phyloP scores from a whole-genome alignment of 1,140 invertebrate genomes.

The Solenopsis invicta region DNA sequence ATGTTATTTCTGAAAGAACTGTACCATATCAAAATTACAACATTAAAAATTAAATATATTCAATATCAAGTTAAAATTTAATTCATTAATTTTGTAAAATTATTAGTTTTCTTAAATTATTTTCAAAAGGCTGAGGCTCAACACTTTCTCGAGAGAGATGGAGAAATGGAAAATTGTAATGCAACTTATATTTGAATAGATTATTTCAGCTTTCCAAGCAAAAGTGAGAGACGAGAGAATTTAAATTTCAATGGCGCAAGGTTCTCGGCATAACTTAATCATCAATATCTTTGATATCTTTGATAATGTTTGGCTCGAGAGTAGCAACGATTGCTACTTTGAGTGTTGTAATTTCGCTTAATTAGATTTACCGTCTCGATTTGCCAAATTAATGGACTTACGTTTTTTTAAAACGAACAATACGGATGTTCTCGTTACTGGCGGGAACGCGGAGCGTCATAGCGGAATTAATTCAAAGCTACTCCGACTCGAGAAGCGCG shows the following conservation, averaged over 20 bases:
- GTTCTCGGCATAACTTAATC: background rate
- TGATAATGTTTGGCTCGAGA: background rate
- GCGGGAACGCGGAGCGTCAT: background rate
- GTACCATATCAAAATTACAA: too few species aligned
- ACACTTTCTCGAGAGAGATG: background rate
- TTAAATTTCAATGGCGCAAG: slow-evolving; percentile 10
- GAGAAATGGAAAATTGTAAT: background rate
- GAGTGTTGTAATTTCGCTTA: background rate
- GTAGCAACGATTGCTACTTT: background rate
- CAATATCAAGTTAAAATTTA: background rate
- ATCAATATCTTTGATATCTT: background rate
- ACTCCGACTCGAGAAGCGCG: background rate
- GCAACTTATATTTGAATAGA: background rate
- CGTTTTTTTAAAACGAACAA: background rate
- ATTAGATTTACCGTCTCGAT: background rate
- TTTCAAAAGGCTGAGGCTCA: background rate
- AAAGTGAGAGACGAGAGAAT: background rate
- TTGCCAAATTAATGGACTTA: background rate
- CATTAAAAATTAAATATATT: background rate
- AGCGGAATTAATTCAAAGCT: slow-evolving; percentile 31
- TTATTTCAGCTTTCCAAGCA: background rate
- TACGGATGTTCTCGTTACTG: background rate
- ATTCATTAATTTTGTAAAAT: background rate
- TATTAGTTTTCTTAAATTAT: background rate
- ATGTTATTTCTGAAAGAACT: too few species aligned